Base-by-base conservation (phyloP, 2,888 invertebrate genomes). In the Perithous albicinctus region DNA sequence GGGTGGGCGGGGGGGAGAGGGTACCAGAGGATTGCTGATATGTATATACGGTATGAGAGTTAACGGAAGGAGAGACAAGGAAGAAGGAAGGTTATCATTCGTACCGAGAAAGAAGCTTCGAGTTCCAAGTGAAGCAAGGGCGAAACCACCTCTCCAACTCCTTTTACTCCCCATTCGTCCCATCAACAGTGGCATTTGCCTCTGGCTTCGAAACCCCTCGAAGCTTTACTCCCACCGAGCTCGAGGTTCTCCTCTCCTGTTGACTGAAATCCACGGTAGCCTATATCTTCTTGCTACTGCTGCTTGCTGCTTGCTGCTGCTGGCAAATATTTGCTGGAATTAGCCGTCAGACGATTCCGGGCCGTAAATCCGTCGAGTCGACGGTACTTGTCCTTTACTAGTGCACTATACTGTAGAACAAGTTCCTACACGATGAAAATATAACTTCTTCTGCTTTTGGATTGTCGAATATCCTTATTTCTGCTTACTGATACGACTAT, bases 301-400 rank as follows among this genome's bases (percentile, higher is more conserved):
- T 87, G 85, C 87, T 88, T n/a, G n/a, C n/a, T n/a, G n/a, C n/a
- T n/a, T n/a, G 87, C 89, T 88, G 87, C 88, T 89, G 87, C 87
- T 86, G 85, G 90, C 91, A 92, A 92, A 92, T 92, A 92, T 92
- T 92, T 92, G 91, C 88, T 78, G 85, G 86, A 89, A 90, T 90
- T 88, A 89, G 86, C 88, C 86, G 86, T 87, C 85, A 86, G 86
- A 86, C 85, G 84, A 86, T 59, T 85, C 81, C 74, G 67, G 83
- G 80, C 23, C 84, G 84, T 80, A 84, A 84, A 81, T 84, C 76
- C 84, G 63, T 56, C 51, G 80, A 73, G 77, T 63, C 20, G 43
- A 61, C n/a, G 59, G 43, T 48, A 70, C 64, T 73, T n/a, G n/a
- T n/a, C n/a, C n/a, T n/a, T n/a, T n/a, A n/a, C n/a, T 35, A 29